Conservation (phyloP, 2,888 invertebrate species). For the Peribatodes rhomboidaria region DNA sequence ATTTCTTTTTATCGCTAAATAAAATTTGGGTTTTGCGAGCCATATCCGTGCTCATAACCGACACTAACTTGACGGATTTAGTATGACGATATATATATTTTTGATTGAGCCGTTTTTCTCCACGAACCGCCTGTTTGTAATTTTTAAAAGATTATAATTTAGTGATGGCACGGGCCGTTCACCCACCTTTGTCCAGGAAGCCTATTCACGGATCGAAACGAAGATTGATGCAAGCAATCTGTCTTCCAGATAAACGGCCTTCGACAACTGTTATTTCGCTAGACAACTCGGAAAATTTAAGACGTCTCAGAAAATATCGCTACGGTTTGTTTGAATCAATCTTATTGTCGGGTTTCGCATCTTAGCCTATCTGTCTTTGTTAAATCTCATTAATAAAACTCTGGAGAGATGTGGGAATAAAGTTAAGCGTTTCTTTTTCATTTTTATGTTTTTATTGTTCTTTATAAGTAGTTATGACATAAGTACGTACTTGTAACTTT, state of each 20-base stretch:
- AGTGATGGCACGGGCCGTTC: constrained; percentile 11
- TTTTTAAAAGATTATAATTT: constrained; percentile 13
- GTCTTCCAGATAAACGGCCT: constrained; percentile 36
- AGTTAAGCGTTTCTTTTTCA: neutral
- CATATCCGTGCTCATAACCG: too few species aligned
- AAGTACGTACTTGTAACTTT: neutral
- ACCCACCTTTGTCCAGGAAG: constrained; percentile 29
- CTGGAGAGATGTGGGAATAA: neutral
- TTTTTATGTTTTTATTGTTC: too few species aligned
- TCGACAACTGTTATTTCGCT: constrained; percentile 33
- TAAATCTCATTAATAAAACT: neutral
- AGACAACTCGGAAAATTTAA: constrained; percentile 31
- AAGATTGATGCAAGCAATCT: constrained; percentile 41
- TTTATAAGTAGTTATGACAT: too few species aligned
- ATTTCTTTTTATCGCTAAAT: too few species aligned
- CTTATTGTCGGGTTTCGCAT: constrained; percentile 3
- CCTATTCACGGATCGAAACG: constrained; percentile 26
- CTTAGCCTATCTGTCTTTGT: neutral
- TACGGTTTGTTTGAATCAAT: constrained; percentile 17
- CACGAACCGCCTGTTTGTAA: neutral
- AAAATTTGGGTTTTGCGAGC: too few species aligned
- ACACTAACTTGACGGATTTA: too few species aligned
- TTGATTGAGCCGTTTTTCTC: too few species aligned
- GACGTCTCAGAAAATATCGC: constrained; percentile 23
- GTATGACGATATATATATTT: too few species aligned